Conservation (phyloP, 2,113 vertebrate genomes). For the Prochilodus magdalenae region DNA sequence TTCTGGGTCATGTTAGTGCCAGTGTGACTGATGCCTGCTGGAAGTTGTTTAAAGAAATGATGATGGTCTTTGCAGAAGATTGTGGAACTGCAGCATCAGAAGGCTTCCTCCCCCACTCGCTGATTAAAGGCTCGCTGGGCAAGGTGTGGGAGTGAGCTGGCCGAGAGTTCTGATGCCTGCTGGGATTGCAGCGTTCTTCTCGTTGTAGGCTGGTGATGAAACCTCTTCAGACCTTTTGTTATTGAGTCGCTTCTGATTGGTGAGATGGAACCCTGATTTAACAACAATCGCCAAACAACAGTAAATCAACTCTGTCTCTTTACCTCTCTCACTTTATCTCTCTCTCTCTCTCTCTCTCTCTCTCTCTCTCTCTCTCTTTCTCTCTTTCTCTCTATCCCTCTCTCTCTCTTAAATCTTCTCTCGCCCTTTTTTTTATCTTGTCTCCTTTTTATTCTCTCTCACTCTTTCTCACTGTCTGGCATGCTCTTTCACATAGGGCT, state of each 20-base stretch:
- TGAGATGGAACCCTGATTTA: not conserved
- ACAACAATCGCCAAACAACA: not conserved
- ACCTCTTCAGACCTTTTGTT: not conserved
- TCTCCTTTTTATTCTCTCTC: no score
- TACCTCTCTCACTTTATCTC: not conserved
- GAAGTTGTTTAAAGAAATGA: not conserved
- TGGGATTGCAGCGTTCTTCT: not conserved
- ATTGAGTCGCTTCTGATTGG: not conserved
- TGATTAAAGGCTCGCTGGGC: slow-evolving; percentile 4
- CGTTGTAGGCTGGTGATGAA: not conserved
- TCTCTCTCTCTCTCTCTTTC: no score
- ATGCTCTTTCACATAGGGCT: no score
- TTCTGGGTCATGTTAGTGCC: not conserved
- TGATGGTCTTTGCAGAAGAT: not conserved
- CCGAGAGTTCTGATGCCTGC: not conserved
- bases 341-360: not conserved
- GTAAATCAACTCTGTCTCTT: not conserved
- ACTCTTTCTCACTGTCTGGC: no score
- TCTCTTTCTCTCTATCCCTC: not conserved
- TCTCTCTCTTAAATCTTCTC: no score
- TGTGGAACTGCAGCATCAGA: slow-evolving; percentile 2
- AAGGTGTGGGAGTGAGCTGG: not conserved
- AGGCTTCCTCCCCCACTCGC: not conserved
- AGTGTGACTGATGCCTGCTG: not conserved
- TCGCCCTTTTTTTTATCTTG: no score